A percentile compares a stretch with the other conserved stretches of the same genome.
Evolutionary conservation across 2,888 invertebrate species (phyloP).

Genomic region (Eupelmus urozonus): DNA sequence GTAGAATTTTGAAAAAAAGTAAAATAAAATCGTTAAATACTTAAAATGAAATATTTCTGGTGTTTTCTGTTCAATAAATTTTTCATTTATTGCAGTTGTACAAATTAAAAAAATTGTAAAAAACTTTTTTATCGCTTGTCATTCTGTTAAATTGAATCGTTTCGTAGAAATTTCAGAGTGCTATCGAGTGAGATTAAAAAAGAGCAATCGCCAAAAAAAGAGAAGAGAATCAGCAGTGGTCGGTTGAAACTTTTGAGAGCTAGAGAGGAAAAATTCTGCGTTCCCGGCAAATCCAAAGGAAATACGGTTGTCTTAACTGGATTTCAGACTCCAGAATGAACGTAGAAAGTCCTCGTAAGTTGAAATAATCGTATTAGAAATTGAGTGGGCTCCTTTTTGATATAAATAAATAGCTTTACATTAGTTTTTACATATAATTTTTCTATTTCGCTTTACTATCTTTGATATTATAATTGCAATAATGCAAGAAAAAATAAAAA

Average conservation of each 20-base stretch:
- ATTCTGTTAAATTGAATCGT: conserved; percentile 17
- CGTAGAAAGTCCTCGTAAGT: conserved; percentile 5
- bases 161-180: background rate
- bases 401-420: too few species aligned
- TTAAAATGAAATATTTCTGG: too few species aligned
- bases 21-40: too few species aligned
- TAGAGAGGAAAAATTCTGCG: conserved; percentile 10
- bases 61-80: too few species aligned
- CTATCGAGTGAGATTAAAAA: background rate
- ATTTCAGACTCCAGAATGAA: conserved; percentile 8
- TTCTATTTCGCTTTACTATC: too few species aligned
- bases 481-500: too few species aligned
- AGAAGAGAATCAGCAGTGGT: background rate
- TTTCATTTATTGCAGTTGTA: background rate
- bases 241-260: conserved; percentile 4
- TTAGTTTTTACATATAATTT: too few species aligned
- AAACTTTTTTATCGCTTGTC: too few species aligned
- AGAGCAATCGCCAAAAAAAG: background rate
- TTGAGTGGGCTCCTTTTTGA: too few species aligned
- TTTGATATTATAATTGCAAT: too few species aligned
- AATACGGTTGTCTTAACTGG: conserved; percentile 30
- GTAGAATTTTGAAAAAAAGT: too few species aligned
- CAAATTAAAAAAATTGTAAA: background rate
- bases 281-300: conserved; percentile 6
- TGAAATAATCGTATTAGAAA: conserved; percentile 33